Conservation (phyloP, 2,888 invertebrate species). For the Cylloceria caligata region DNA sequence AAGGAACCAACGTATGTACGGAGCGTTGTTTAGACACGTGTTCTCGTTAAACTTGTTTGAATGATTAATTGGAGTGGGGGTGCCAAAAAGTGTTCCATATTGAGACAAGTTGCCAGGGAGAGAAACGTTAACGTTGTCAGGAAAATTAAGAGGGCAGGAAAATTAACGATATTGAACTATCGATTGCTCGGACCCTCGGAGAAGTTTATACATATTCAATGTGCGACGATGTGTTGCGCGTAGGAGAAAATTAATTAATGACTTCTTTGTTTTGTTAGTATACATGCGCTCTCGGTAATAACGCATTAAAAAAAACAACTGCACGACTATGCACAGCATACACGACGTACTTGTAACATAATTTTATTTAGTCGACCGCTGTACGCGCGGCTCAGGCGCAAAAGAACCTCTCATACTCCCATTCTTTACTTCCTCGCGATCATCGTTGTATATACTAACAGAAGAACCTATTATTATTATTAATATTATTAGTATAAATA, state of each 20-base stretch:
- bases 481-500: conserved; percentile 55
- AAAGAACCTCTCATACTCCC: conserved; percentile 38
- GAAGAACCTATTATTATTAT: conserved; percentile 63
- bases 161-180: conserved; percentile 51
- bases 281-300: conserved; percentile 30
- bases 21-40: conserved; percentile 42
- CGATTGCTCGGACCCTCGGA: conserved; percentile 55
- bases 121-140: conserved; percentile 44
- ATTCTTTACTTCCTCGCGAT: conserved; percentile 58
- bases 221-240: conserved; percentile 39
- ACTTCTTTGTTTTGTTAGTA: conserved; percentile 25
- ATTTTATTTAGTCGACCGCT: conserved; percentile 34
- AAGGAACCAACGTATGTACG: conserved; percentile 44
- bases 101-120: conserved; percentile 55
- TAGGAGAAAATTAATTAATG: conserved; percentile 39
- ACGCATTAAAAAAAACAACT: conserved; percentile 4
- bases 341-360: conserved; percentile 33
- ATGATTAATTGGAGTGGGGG: conserved; percentile 66
- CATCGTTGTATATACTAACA: conserved; percentile 66
- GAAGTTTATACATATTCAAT: conserved; percentile 50
- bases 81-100: conserved; percentile 74
- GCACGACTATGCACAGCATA: conserved; percentile 53
- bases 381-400: conserved; percentile 46
- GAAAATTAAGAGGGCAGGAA: conserved; percentile 43
- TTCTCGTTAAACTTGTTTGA: conserved; percentile 60